phyloP scores from a whole-genome alignment of 2,797 vertebrate genomes.

The Fistularia commersonii region DNA sequence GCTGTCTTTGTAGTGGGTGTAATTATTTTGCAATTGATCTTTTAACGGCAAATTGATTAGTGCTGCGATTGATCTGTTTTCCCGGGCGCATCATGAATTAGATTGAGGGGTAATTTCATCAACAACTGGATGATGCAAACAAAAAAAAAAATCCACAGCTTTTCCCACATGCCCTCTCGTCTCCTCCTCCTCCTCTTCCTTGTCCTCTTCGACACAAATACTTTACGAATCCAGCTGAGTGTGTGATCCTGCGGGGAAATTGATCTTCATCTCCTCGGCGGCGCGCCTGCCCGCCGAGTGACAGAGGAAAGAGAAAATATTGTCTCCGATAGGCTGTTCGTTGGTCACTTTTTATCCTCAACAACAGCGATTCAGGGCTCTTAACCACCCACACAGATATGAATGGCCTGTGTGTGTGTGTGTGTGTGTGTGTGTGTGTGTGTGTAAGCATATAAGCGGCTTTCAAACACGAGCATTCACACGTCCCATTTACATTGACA shows the following conservation, averaged over 20 bases:
- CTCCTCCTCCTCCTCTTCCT: constrained; percentile 34
- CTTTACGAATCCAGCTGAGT: constrained; percentile 57
- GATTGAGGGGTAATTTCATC: constrained; percentile 63
- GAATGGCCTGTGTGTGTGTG: no score
- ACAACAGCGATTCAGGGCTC: constrained; percentile 45
- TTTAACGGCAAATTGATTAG: constrained; percentile 59
- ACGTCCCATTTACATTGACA: constrained; percentile 23
- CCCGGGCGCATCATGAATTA: constrained; percentile 52
- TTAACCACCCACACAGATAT: constrained; percentile 53
- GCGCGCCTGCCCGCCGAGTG: constrained; percentile 44
- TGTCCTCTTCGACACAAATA: constrained; percentile 54
- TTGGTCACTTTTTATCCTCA: constrained; percentile 45
- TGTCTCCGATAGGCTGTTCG: constrained; percentile 47
- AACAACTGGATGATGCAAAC: constrained; percentile 48
- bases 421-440: no score
- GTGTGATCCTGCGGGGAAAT: constrained; percentile 59
- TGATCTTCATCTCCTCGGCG: constrained; percentile 61
- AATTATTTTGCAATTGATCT: constrained; percentile 72
- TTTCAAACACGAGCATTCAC: constrained; percentile 1
- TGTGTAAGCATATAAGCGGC: constrained; percentile 27
- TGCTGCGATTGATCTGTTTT: constrained; percentile 68
- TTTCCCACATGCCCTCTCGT: constrained; percentile 21
- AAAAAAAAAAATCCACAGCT: constrained; percentile 26
- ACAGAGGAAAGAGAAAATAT: constrained; percentile 28
- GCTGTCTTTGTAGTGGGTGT: constrained; percentile 44